Base-by-base conservation (phyloP, 1,140 invertebrate genomes). In the Tetramorium parvispinum region DNA sequence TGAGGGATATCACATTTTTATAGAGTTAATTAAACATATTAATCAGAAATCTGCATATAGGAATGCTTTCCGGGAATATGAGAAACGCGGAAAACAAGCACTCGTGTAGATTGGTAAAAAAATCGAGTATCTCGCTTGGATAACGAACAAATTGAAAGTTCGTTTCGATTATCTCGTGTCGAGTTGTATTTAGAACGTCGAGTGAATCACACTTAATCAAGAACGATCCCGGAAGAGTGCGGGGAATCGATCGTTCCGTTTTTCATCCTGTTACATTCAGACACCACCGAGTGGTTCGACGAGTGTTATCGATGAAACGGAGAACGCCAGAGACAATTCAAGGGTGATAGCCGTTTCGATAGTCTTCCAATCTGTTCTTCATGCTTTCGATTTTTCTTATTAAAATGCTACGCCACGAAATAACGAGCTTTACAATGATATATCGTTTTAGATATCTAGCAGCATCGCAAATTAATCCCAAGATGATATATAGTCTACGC, bases 101-200 rank as follows among this genome's bases (percentile, higher is more conserved):
- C 27, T 24, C 78, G 46, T 37, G 24, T 59, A 59, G 53, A 83
- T 75, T 83, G 68, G n/a, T 71, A 83, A 81, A 70, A 73, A 82
- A 46, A 86, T 59, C 61, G 27, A 65, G 53, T 78, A 78, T 85
- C 24, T 85, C 61, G 61, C 61, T 46, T 46, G 57, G 57, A 77
- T 78, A 78, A 65, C 82, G 82, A 85, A 85, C 49, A 70, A 32
- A 24, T 87, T 40, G 86, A 85, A 87, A 53, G 71, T 85, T 68
- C 61, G 59, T 73, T 40, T 85, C 79, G 86, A 83, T 85, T 76
- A 66, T 51, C 40, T 43, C 59, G 46, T 27, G 70, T 73, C 70
- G 83, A 63, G 55, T 59, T 49, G 49, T 70, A 78, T 88, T 89
- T 85, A 70, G 73, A 66, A 83, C 65, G 43, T 49, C 68, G 61